Evolutionary conservation across 30 jellyfish, hydroid and myxozoan genomes (phyloP), one percentile per base, ranked within the genome.

Genomic region (Cassiopea andromeda): DNA sequence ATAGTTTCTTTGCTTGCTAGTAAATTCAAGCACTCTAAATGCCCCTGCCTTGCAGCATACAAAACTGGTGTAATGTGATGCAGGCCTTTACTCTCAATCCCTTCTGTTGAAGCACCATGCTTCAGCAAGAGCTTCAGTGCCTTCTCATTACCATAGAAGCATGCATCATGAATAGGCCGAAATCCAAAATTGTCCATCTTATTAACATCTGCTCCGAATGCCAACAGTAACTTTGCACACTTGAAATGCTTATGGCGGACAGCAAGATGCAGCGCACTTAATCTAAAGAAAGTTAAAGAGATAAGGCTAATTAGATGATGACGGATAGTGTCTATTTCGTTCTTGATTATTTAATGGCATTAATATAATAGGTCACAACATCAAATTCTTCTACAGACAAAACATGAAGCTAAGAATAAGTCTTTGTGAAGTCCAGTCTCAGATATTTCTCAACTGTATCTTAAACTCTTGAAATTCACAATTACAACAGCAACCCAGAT

Each of bases 111-210:
- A 10, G 98, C 98, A 9, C 90, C 93, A 43, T 88, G 87, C 44
- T 87, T 73, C 8, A 93, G 92, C 73, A 93, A 87, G 10, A 80
- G 84, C n/a, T 77, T 69, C 44, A 93, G 59, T 19, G 77, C 83
- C 43, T 82, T 94, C 46, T 27, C 46, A 73, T 88, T 67, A 1
- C 98, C 98, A 46, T 82, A 83, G 12, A 93, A 46, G 68, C 97
- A 84, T 13, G 98, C 97, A 84, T 93, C 98, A 69, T 93, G 98
- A 45, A 93, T 79, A n/a, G 98, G 98, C 66, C 97, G 80, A 58
- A 93, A 93, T 38, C 98, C 98, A 68, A 93, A 93, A 15, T 85
- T 73, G 82, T 93, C 98, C 46, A 57, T 71, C 13, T 57, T 77
- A 87, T 93, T 73, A 1, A 93, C 97, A 72, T 93, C 90, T 44